phyloP scores from a whole-genome alignment of 2,113 vertebrate species.

The Neomonachus schauinslandi region DNA sequence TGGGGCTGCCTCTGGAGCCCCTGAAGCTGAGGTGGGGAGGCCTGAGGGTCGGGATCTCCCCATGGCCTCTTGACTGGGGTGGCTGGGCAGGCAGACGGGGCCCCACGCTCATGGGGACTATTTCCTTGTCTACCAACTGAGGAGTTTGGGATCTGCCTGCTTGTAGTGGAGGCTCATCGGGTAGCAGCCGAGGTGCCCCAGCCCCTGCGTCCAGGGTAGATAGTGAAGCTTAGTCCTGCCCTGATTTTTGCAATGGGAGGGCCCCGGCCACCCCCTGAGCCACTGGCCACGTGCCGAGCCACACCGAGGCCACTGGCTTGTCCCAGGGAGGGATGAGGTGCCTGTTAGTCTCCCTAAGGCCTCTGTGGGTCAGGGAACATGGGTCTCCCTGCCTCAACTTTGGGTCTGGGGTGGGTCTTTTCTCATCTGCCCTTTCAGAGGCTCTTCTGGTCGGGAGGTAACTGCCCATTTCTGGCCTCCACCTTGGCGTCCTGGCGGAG shows the following conservation, averaged over 20 bases:
- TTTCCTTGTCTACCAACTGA: background rate
- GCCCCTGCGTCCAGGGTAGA: too few relatives aligned
- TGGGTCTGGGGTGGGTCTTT: background rate
- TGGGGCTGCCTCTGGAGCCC: background rate
- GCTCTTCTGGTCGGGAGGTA: background rate
- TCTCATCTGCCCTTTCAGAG: background rate
- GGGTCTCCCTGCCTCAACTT: background rate
- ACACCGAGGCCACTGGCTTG: too few relatives aligned
- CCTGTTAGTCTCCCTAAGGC: background rate
- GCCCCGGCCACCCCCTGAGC: background rate
- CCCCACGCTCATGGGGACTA: fast-evolving
- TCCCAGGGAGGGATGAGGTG: background rate
- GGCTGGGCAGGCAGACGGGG: background rate
- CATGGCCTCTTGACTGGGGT: fast-evolving
- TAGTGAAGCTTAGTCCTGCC: fast-evolving
- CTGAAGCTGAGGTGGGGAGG: background rate
- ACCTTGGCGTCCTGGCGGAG: background rate
- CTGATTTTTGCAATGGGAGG: background rate
- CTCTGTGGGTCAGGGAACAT: background rate
- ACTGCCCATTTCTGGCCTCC: background rate
- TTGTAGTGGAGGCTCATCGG: fast-evolving
- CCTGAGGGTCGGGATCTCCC: background rate
- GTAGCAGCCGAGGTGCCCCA: background rate
- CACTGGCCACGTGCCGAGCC: background rate
- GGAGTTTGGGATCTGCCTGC: too few relatives aligned